A percentile compares a stretch with the other conserved stretches of the same genome.
phyloP scores from a whole-genome alignment of 2,888 invertebrate species.

The Polydrusus pterygomalis region DNA sequence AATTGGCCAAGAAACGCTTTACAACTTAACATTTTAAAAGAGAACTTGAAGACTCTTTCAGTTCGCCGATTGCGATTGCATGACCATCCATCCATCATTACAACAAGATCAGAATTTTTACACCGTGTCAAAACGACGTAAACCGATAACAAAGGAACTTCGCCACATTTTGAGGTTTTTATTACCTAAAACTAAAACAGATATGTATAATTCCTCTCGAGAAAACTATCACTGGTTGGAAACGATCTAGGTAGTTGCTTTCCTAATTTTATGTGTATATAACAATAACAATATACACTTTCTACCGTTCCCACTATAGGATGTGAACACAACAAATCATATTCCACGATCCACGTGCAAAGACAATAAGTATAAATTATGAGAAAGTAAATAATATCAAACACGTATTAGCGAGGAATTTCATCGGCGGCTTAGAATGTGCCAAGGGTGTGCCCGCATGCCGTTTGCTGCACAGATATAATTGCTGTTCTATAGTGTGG shows the following conservation, averaged over 20 bases:
- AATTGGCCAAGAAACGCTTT: conserved; percentile 43
- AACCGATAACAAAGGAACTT: not conserved
- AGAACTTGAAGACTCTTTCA: conserved; percentile 28
- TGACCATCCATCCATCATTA: too few species aligned
- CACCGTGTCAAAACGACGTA: conserved; percentile 6
- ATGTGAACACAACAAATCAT: conserved; percentile 35
- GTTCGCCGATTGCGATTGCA: too few species aligned
- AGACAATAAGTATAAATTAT: conserved; percentile 52
- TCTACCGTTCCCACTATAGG: conserved; percentile 29
- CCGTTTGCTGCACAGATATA: conserved; percentile 12
- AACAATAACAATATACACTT: conserved; percentile 27
- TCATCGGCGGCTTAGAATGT: conserved; percentile 41
- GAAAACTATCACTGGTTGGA: not conserved
- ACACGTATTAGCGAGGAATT: conserved; percentile 49
- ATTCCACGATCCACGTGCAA: conserved; percentile 40
- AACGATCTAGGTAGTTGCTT: not conserved
- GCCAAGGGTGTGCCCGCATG: conserved; percentile 36
- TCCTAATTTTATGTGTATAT: not conserved
- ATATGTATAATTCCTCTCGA: too few species aligned
- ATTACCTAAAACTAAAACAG: too few species aligned
- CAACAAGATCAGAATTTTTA: too few species aligned
- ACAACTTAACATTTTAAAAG: conserved; percentile 31
- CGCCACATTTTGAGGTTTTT: not conserved
- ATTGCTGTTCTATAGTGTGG: conserved; percentile 4
- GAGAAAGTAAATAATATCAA: conserved; percentile 43